Evolutionary conservation across 1,140 invertebrate species (phyloP), one percentile per base, ranked within the genome.

Genomic region (Microplitis mediator): DNA sequence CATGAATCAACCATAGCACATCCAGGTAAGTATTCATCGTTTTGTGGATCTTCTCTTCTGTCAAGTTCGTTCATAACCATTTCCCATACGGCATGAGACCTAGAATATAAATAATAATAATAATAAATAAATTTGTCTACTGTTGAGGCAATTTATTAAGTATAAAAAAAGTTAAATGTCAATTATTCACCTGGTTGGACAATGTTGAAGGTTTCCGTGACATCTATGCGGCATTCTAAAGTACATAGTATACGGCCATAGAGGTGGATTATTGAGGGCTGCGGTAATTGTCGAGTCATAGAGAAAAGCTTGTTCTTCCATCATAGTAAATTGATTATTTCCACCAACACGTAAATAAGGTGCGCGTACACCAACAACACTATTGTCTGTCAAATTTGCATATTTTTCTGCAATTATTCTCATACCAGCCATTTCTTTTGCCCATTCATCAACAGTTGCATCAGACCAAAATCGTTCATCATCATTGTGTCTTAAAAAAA

Each of bases 31-130:
- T 95, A 95, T 84, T 98, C 96, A 81, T 97, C 95, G 80, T 95
- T 95, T 74, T 89, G 92, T 0, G 95, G 95, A 82, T 97, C 95
- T 85, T 97, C 96, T 73, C 96, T 91, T 73, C 95, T 90, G 87
- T 98, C 96, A 77, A 97, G 86, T 84, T 98, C 96, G 83, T 98
- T 98, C 93, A 98, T 95, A n/a, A 97, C 95, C 95, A 98, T 97
- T 87, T 98, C 96, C 96, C 96, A 98, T 9, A 97, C 95, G 32
- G 96, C 95, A 83, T 97, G 96, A 74, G 86, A 87, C 63, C 86
- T 87, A 63, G 14, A 82, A 3, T 51, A 31, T 9, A 14, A 13
- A 56, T 56, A 51, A 8, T 4, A n/a, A 54, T 32, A 6, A 68
- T 56, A 32, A 23, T 52, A 50, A 45, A n/a, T n/a, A 34, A 62